phyloP scores from a whole-genome alignment of 2,797 vertebrate genomes.

The Poecilia picta region DNA sequence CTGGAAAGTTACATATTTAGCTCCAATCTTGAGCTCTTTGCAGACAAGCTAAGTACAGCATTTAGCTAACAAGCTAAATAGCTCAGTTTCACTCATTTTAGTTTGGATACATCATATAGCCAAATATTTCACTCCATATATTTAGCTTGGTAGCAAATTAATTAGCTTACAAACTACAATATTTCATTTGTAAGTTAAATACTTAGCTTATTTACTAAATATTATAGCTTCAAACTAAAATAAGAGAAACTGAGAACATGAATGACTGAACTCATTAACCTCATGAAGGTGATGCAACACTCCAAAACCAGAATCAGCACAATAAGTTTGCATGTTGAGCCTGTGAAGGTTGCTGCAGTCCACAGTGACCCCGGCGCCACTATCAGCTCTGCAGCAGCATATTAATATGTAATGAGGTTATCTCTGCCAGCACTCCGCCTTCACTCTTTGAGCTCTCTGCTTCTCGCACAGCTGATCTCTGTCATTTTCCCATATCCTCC shows the following conservation, averaged over 20 bases:
- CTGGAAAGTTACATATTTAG: too few relatives aligned
- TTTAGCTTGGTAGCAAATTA: too few relatives aligned
- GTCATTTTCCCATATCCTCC: background rate
- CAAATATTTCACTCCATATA: too few relatives aligned
- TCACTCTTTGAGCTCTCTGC: background rate
- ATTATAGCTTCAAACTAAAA: background rate
- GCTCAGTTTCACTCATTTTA: too few relatives aligned
- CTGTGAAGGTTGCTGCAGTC: slow-evolving; percentile 1
- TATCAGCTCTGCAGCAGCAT: slow-evolving; percentile 20
- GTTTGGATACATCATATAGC: too few relatives aligned
- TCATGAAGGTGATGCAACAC: background rate
- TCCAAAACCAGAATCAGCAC: background rate
- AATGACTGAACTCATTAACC: background rate
- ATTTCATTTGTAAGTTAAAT: too few relatives aligned
- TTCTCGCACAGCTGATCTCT: background rate
- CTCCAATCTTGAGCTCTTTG: too few relatives aligned
- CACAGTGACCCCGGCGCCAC: background rate
- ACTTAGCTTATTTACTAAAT: too few relatives aligned
- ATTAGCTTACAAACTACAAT: too few relatives aligned
- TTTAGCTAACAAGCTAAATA: too few relatives aligned
- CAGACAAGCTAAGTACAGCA: too few relatives aligned
- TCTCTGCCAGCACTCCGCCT: background rate
- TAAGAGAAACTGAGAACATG: background rate
- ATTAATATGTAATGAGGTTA: slow-evolving; percentile 56
- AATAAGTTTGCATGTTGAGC: background rate